These are phyloP conservation scores for Trichogramma evanescens DNA, from an alignment of 2,888 invertebrate species.

Conservation along the genomic window DNA sequence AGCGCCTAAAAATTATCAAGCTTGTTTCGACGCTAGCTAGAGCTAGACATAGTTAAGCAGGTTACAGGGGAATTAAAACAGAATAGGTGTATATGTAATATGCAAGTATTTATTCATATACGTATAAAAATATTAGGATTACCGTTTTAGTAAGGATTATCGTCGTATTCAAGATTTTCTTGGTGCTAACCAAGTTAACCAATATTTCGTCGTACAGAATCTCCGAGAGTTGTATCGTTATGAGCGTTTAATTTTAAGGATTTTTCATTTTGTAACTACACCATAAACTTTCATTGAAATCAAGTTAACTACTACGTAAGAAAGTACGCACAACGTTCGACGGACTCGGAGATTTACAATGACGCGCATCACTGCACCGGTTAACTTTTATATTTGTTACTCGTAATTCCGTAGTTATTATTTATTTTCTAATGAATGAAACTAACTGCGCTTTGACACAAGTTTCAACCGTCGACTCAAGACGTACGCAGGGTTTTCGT, in stretches of 20 bases:
- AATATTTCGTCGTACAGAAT: slow-evolving; percentile 12
- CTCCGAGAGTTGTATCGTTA: slow-evolving; percentile 17
- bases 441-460: background rate
- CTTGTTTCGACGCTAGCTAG: slow-evolving; percentile 22
- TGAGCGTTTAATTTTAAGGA: background rate
- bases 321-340: too few species aligned
- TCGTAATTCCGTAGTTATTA: slow-evolving; percentile 36
- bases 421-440: slow-evolving; percentile 26
- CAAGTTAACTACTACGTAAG: too few species aligned
- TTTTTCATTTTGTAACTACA: too few species aligned
- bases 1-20: slow-evolving; percentile 16
- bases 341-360: slow-evolving; percentile 2
- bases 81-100: too few species aligned
- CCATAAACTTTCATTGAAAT: too few species aligned
- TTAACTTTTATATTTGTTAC: slow-evolving; percentile 36
- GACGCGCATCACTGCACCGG: slow-evolving; percentile 12
- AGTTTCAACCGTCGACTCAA: too few species aligned
- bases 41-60: background rate
- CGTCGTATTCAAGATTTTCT: slow-evolving; percentile 18
- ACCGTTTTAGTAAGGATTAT: too few species aligned
- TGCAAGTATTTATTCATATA: too few species aligned
- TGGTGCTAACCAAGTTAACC: slow-evolving; percentile 25
- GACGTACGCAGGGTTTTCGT: background rate
- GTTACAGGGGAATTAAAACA: too few species aligned
- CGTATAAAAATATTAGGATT: too few species aligned